Conservation (phyloP, 2,888 invertebrate genomes). For the Cephus rjabovi region DNA sequence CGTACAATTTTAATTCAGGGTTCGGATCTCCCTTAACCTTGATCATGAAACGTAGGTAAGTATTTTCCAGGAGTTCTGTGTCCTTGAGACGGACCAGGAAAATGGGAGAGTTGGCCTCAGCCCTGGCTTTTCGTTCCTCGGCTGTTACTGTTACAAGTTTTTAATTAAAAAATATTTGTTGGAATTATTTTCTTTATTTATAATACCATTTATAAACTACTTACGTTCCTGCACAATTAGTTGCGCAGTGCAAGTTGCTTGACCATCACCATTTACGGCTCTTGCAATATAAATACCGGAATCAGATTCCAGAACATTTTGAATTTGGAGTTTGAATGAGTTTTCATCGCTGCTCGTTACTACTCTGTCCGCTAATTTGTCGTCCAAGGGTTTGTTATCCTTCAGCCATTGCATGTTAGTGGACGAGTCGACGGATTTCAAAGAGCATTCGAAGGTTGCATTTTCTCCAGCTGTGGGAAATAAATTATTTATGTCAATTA, state of each 20-base stretch:
- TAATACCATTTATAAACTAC: slow-evolving; percentile 49
- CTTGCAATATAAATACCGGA: slow-evolving; percentile 92
- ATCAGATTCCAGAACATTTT: slow-evolving; percentile 81
- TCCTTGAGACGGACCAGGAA: slow-evolving; percentile 89
- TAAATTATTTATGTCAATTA: neutral
- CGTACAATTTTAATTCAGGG: slow-evolving; percentile 92
- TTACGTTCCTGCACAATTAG: slow-evolving; percentile 88
- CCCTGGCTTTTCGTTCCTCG: slow-evolving; percentile 78
- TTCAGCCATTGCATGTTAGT: slow-evolving; percentile 84
- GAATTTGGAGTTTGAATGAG: slow-evolving; percentile 78
- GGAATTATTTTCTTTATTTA: neutral
- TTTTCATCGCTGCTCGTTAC: slow-evolving; percentile 73
- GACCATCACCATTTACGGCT: slow-evolving; percentile 84
- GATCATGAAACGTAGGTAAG: slow-evolving; percentile 88
- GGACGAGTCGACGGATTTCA: slow-evolving; percentile 72
- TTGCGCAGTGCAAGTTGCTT: slow-evolving; percentile 87
- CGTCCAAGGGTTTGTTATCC: slow-evolving; percentile 85
- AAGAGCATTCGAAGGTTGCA: slow-evolving; percentile 83
- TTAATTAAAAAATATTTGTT: neutral
- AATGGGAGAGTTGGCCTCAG: slow-evolving; percentile 81
- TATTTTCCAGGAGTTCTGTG: slow-evolving; percentile 87
- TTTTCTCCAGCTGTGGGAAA: slow-evolving; percentile 80
- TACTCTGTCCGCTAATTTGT: slow-evolving; percentile 81
- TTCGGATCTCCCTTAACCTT: slow-evolving; percentile 89
- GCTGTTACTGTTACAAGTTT: slow-evolving; percentile 70